Conservation (phyloP, 2,113 vertebrate species). For the Peromyscus leucopus region DNA sequence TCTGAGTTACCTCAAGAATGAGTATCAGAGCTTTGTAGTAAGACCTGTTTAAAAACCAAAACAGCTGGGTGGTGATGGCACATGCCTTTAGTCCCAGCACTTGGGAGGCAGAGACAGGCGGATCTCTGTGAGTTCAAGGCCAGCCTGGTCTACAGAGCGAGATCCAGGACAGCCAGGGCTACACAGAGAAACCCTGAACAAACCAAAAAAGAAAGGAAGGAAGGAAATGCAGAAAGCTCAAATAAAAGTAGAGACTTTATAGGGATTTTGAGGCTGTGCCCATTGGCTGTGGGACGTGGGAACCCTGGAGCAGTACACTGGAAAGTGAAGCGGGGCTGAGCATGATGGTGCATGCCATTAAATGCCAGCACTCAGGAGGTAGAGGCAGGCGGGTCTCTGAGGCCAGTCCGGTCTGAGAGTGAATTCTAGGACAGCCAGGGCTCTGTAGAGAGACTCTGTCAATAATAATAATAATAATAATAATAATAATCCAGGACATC, state of each 20-base stretch:
- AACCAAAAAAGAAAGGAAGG: too few relatives aligned
- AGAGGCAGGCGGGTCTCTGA: neutral
- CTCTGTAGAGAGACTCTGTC: neutral
- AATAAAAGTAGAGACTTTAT: neutral
- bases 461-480: neutral
- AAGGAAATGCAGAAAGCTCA: neutral
- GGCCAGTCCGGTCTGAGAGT: neutral
- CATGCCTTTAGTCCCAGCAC: neutral
- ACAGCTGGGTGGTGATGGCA: neutral
- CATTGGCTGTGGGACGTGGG: neutral
- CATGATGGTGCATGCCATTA: neutral
- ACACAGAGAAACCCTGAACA: too few relatives aligned
- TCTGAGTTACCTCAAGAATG: neutral
- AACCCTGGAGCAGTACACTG: neutral
- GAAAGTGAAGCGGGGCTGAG: neutral
- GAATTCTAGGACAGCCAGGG: neutral
- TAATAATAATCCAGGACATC: too few relatives aligned
- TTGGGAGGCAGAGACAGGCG: neutral
- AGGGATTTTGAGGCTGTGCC: conserved; percentile 9
- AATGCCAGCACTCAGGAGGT: neutral
- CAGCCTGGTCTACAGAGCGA: too few relatives aligned
- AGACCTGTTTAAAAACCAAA: neutral
- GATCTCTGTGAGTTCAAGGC: neutral
- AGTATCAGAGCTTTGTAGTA: neutral
- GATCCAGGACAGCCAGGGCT: neutral